Evolutionary conservation across 1,140 invertebrate species (phyloP).

Genomic region (Triops cancriformis): DNA sequence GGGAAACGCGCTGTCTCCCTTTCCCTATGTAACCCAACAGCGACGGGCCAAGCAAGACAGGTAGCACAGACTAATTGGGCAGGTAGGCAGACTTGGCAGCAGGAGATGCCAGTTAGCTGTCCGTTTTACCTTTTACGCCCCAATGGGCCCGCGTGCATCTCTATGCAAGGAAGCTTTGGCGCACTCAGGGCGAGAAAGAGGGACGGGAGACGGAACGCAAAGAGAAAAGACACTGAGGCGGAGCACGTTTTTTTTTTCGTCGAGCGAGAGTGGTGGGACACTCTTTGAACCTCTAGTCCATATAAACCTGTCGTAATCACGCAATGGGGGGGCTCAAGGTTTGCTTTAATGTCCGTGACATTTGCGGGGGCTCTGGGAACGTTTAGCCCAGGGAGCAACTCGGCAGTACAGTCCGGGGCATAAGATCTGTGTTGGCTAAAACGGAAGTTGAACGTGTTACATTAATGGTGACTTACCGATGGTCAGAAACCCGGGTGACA

Average conservation of each 20-base stretch:
- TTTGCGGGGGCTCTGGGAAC: background rate
- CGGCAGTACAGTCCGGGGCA: no score
- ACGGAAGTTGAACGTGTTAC: background rate
- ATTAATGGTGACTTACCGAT: background rate
- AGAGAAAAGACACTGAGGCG: background rate
- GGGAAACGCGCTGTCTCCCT: background rate
- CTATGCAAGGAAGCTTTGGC: background rate
- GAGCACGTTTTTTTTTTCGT: background rate
- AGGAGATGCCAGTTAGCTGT: slow-evolving; percentile 8
- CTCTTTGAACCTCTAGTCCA: background rate
- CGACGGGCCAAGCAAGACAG: background rate
- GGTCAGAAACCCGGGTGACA: background rate
- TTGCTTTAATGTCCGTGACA: background rate
- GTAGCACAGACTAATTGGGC: slow-evolving; percentile 1
- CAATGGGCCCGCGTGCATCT: background rate
- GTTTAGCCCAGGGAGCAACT: no score
- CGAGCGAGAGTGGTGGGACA: no score
- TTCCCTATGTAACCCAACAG: background rate
- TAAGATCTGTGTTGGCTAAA: background rate
- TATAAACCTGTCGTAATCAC: slow-evolving; percentile 1
- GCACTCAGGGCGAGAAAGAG: background rate
- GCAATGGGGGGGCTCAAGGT: background rate
- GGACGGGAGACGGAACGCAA: background rate
- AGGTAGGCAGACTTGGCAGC: background rate
- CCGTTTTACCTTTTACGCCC: background rate